phyloP scores from a whole-genome alignment of 2,113 vertebrate genomes.

The Carlito syrichta region DNA sequence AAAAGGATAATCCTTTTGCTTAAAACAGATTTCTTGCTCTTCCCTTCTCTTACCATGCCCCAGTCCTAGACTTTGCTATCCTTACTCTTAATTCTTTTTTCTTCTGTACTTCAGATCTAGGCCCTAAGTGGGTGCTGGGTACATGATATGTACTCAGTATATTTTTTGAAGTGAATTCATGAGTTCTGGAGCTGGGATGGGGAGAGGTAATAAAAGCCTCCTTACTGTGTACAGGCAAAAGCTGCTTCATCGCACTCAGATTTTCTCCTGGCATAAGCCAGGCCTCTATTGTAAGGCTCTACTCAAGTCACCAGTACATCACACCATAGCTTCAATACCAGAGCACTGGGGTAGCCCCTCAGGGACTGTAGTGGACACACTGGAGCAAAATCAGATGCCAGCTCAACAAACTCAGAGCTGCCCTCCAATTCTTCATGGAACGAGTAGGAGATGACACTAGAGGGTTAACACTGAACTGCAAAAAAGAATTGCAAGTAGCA shows the following conservation, averaged over 20 bases:
- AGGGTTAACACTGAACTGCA: background rate
- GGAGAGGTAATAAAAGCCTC: background rate
- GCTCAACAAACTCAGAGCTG: background rate
- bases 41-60: background rate
- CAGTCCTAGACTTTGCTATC: background rate
- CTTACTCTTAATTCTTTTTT: background rate
- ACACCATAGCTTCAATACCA: background rate
- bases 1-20: conserved; percentile 64
- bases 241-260: background rate
- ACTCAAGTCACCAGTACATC: background rate
- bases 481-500: background rate
- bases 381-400: background rate
- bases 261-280: background rate
- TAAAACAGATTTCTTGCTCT: conserved; percentile 73
- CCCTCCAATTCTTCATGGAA: background rate
- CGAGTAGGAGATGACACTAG: background rate
- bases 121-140: background rate
- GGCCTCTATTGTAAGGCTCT: background rate
- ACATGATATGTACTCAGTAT: background rate
- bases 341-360: background rate
- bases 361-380: background rate
- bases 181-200: background rate
- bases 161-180: background rate
- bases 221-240: background rate
- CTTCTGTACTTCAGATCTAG: background rate